These are phyloP conservation scores for Incurvaria masculella DNA, from an alignment of 2,888 invertebrate species.

Conservation along the genomic window DNA sequence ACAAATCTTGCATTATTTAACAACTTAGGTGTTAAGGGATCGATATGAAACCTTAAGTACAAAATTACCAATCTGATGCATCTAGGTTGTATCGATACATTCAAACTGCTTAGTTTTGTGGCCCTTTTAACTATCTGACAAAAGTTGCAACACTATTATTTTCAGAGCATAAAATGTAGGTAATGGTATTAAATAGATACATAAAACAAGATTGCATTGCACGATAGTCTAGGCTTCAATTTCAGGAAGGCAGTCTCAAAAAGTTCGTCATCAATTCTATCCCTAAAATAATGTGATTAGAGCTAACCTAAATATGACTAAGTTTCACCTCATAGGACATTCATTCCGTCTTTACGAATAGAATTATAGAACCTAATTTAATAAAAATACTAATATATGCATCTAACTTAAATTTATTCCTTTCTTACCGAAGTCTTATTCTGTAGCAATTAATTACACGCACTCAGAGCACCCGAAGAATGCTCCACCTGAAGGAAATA, in stretches of 20 bases:
- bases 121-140: too few relatives aligned
- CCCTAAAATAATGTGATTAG: not conserved
- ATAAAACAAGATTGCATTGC: too few relatives aligned
- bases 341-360: not conserved
- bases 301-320: not conserved
- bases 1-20: too few relatives aligned
- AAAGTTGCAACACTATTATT: too few relatives aligned
- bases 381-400: not conserved
- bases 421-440: not conserved
- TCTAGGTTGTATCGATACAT: too few relatives aligned
- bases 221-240: not conserved
- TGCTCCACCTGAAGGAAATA: not conserved
- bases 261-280: not conserved
- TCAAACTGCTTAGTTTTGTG: too few relatives aligned
- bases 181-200: too few relatives aligned
- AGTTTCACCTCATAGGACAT: not conserved
- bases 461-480: not conserved
- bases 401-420: not conserved
- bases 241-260: not conserved
- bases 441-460: not conserved
- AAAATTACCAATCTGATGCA: too few relatives aligned
- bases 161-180: too few relatives aligned
- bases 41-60: too few relatives aligned
- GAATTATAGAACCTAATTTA: not conserved
- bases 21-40: too few relatives aligned